Percentiles rank a stretch among this genome's conserved stretches.
Conservation (phyloP, 2,888 invertebrate species). For the Drosophila pseudotakahashii region DNA sequence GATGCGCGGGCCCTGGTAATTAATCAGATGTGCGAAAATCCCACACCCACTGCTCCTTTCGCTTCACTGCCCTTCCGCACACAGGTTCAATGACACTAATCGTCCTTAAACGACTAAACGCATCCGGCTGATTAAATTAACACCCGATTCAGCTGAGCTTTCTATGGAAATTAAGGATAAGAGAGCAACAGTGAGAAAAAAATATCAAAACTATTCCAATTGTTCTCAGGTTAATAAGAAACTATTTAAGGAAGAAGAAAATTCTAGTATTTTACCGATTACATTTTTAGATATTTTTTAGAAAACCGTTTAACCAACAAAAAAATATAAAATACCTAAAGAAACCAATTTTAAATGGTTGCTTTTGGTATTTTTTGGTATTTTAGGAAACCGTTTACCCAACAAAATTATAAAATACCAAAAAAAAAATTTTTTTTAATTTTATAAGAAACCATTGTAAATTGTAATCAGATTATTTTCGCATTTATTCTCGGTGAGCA, state of each 20-base stretch:
- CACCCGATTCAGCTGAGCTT: conserved; percentile 37
- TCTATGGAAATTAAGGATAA: conserved; percentile 8
- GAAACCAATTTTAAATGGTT: too few relatives aligned
- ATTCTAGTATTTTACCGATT: too few relatives aligned
- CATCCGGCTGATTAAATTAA: conserved; percentile 57
- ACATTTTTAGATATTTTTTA: too few relatives aligned
- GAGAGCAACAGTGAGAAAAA: background rate
- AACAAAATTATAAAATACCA: too few relatives aligned
- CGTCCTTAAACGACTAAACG: conserved; percentile 47
- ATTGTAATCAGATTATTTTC: background rate
- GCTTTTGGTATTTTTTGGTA: too few relatives aligned
- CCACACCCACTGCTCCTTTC: conserved; percentile 3
- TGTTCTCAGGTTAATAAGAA: too few relatives aligned
- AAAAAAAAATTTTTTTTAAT: too few relatives aligned
- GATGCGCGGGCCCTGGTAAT: conserved; percentile 40
- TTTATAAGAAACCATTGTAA: background rate
- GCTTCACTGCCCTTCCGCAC: conserved; percentile 7
- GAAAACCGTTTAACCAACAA: too few relatives aligned
- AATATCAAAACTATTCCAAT: background rate
- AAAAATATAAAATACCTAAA: too few relatives aligned
- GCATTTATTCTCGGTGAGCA: background rate
- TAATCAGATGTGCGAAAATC: conserved; percentile 50
- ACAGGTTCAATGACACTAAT: conserved; percentile 60
- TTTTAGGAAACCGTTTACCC: too few relatives aligned
- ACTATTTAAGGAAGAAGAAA: too few relatives aligned